Base-by-base conservation (phyloP, 1,140 invertebrate genomes). In the Drosophila bipectinata region DNA sequence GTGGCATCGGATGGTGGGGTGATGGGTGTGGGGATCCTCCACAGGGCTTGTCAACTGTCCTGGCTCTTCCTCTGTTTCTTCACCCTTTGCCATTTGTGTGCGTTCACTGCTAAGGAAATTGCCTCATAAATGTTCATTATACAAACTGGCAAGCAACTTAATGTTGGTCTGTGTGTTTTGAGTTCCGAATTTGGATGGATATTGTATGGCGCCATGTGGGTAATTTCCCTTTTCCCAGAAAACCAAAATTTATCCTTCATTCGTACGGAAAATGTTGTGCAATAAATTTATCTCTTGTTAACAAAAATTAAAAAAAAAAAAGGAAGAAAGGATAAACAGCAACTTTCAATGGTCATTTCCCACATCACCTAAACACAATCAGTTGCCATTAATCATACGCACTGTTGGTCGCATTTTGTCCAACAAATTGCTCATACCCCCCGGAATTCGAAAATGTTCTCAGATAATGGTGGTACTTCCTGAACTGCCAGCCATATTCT, bases 41-140 rank as follows among this genome's bases (percentile, higher is more conserved):
- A 66, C 37, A 55, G 71, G 63, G 68, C 64, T 74, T 85, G 68
- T 87, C 74, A 87, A 66, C 61, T 78, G 82, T 78, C 59, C 48
- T 32, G 39, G 30, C 32, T 12, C 34, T 37, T 47, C 18, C 48
- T 45, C 30, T 67, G 41, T 37, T 18, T n/a, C 6, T 44, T 41
- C 53, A 45, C 24, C 28, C 24, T 15, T 54, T 12, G 34, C 54
- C 54, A 39, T 60, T 39, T 44, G 37, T 28, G 71, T 45, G 72
- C 59, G 73, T 87, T 45, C 54, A 62, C 72, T 78, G 69, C 82
- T 67, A 83, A 88, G 83, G 83, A 88, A 88, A 88, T 88, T 88
- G 84, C 83, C 83, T 79, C 83, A 88, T 88, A 88, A 87, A 87
- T 87, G 83, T 87, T 87, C 83, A 87, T 87, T 87, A 88, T 79